Evolutionary conservation across 2,888 invertebrate species (phyloP), one percentile per base, ranked within the genome.

Genomic region (Nomada fucata): DNA sequence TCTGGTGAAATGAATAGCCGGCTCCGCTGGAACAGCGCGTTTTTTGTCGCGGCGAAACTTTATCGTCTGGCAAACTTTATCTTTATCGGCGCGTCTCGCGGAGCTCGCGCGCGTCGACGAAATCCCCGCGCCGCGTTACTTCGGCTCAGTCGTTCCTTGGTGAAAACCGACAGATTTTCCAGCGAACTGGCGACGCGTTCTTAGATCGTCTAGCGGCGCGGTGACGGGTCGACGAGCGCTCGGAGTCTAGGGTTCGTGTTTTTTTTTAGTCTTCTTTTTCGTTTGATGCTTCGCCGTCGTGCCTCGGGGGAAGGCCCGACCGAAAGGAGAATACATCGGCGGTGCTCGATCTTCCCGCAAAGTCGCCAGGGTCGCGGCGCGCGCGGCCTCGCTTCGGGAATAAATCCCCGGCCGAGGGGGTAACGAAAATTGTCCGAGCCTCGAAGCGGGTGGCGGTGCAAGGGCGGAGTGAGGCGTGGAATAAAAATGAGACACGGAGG

Each of bases 11-110:
- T 82, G 85, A 85, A 79, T 85, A 82, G 82, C 77, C 78, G 29
- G 61, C 15, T 18, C 36, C 57, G 53, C 29, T 55, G 18, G 55
- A 55, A 29, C 42, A 69, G 59, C 20, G 44, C 44, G 83, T 82
- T 85, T 85, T 82, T 82, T 82, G 75, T 73, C 72, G 55, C 64
- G 42, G 73, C 64, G 44, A 67, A 69, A 79, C 70, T 85, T 85
- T 86, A 86, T 86, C 86, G 83, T 76, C 82, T 79, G 88, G 74
- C 75, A 77, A 86, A 79, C 83, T 83, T 86, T 79, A 85, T 85
- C 85, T 85, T 79, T 80, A 88, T 88, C 86, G 86, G 76, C 65
- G 71, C 67, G 63, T 63, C 53, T 26, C 44, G 68, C 5, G 64
- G 15, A 61, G 44, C 50, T 65, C 64, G 53, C 50, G n/a, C 61